phyloP scores from a whole-genome alignment of 2,113 vertebrate species.

The Nothoprocta pentlandii region DNA sequence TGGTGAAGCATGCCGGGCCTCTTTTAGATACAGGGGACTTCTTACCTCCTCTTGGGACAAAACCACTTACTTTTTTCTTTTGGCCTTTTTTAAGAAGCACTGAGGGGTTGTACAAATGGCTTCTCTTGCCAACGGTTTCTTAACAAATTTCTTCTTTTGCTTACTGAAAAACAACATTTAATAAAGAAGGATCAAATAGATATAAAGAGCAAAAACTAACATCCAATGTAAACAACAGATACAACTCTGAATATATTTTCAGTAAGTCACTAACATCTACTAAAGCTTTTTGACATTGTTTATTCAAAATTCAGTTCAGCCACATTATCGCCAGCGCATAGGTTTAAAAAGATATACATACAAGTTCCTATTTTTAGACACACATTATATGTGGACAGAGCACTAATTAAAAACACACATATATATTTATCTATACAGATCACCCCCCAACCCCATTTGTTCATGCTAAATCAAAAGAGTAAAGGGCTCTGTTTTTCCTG shows the following conservation, averaged over 20 bases:
- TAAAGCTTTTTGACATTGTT: not conserved
- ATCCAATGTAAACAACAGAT: not conserved
- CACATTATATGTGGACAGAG: not conserved
- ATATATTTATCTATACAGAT: not conserved
- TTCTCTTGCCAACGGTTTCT: constrained; percentile 88
- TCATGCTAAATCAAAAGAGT: not conserved
- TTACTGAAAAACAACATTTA: constrained; percentile 82
- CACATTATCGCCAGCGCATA: not conserved
- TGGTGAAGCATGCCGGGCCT: not conserved
- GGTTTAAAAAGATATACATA: no score
- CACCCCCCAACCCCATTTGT: not conserved
- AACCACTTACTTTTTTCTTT: constrained; percentile 74
- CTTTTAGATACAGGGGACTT: not conserved
- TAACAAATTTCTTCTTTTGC: constrained; percentile 89
- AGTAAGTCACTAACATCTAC: no score
- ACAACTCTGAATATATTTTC: not conserved
- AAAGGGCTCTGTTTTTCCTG: not conserved
- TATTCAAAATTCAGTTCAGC: not conserved
- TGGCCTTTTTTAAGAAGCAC: constrained; percentile 82
- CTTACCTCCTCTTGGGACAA: not conserved
- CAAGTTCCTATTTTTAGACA: no score
- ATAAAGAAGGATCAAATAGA: not conserved
- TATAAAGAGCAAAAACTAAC: not conserved
- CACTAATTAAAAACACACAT: not conserved
- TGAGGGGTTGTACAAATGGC: constrained; percentile 91